Evolutionary conservation across 2,113 vertebrate species (phyloP).

Genomic region (Salvelinus fontinalis): DNA sequence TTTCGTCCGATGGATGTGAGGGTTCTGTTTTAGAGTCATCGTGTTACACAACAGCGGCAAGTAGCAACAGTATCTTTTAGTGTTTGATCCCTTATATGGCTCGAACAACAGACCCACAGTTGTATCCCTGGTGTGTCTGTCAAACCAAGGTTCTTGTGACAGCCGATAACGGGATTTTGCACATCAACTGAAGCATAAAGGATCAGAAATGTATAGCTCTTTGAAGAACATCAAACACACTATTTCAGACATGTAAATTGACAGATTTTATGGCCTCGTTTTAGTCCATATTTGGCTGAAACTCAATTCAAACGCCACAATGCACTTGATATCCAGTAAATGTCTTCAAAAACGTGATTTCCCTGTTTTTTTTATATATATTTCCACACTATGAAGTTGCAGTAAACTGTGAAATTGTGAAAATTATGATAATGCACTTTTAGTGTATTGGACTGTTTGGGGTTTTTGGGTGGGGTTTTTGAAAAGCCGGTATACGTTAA

Average conservation of each 20-base stretch:
- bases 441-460: no score
- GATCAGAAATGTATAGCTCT: conserved; percentile 7
- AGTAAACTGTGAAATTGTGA: no score
- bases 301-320: background rate
- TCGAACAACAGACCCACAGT: background rate
- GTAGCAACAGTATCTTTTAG: background rate
- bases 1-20: background rate
- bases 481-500: no score
- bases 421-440: no score
- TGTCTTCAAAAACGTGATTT: background rate
- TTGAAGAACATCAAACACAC: conserved; percentile 19
- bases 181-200: conserved; percentile 5
- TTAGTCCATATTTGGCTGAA: background rate
- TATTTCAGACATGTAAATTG: conserved; percentile 8
- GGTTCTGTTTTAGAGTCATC: background rate
- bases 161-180: conserved; percentile 10
- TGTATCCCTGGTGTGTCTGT: conserved; percentile 1
- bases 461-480: no score
- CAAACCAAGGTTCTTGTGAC: conserved; percentile 9
- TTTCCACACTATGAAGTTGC: no score
- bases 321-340: background rate
- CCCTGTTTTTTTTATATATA: no score
- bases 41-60: background rate
- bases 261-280: background rate
- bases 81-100: background rate